Evolutionary conservation across 2,113 vertebrate species (phyloP).

Genomic region (Hippocampus abdominalis): DNA sequence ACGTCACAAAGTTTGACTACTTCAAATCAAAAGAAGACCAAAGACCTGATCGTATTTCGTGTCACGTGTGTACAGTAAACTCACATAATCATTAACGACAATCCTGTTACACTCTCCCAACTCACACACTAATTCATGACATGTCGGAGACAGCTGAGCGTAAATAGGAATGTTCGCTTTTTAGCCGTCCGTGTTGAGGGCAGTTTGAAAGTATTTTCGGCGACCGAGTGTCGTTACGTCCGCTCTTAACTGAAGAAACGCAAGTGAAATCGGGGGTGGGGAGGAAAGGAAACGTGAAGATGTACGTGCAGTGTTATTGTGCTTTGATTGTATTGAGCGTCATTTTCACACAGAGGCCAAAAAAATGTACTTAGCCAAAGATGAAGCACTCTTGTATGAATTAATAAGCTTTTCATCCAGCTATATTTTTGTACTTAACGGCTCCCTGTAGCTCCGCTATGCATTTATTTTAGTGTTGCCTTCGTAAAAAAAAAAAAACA

Average conservation of each 20-base stretch:
- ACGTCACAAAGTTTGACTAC: background rate
- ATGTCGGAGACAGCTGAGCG: conserved; percentile 33
- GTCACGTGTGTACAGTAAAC: background rate
- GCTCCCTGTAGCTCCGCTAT: conserved; percentile 58
- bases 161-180: conserved; percentile 41
- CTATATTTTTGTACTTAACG: conserved; percentile 68
- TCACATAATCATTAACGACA: conserved; percentile 29
- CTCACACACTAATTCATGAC: background rate
- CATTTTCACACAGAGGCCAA: conserved; percentile 5
- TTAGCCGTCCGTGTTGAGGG: conserved; percentile 8
- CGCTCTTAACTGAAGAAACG: conserved; percentile 19
- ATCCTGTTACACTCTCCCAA: conserved; percentile 25
- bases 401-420: conserved; percentile 68
- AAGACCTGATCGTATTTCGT: conserved; percentile 41
- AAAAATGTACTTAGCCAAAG: conserved; percentile 68
- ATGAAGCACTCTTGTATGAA: conserved; percentile 60
- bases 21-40: conserved; percentile 21
- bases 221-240: conserved; percentile 20
- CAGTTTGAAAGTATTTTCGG: background rate
- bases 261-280: conserved; percentile 14
- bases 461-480: conserved; percentile 51
- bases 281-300: conserved; percentile 4
- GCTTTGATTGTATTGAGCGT: background rate
- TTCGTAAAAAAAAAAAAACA: conserved; percentile 41
- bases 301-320: conserved; percentile 6